These are phyloP conservation scores for Ecdyonurus torrentis DNA, from an alignment of 2,888 invertebrate species.

Conservation along the genomic window DNA sequence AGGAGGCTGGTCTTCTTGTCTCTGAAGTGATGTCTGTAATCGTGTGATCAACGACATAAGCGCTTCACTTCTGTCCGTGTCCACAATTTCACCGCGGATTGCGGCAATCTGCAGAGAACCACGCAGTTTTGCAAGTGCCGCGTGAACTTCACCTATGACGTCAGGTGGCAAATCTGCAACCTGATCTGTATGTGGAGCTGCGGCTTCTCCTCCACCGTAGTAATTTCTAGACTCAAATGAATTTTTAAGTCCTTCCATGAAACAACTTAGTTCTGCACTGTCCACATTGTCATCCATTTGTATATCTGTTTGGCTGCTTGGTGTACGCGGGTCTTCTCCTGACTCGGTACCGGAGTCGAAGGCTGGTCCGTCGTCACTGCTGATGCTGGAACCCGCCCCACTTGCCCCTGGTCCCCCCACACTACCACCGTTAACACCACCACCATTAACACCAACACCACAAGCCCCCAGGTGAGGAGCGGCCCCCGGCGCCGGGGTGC, in stretches of 20 bases:
- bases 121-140: conserved; percentile 19
- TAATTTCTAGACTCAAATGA: conserved; percentile 21
- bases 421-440: not conserved
- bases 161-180: conserved; percentile 17
- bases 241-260: conserved; percentile 17
- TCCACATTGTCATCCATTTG: conserved; percentile 7
- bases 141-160: conserved; percentile 18
- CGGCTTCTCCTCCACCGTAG: conserved; percentile 23
- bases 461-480: not conserved
- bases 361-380: conserved; percentile 21
- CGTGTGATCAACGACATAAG: conserved; percentile 51
- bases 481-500: not conserved
- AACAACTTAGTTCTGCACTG: conserved; percentile 16
- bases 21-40: conserved; percentile 38
- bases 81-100: conserved; percentile 31
- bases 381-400: conserved; percentile 14
- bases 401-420: too few relatives aligned
- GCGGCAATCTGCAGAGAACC: conserved; percentile 16
- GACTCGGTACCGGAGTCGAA: conserved; percentile 51
- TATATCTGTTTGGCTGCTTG: conserved; percentile 3
- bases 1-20: conserved; percentile 24
- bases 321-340: conserved; percentile 42
- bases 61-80: conserved; percentile 36
- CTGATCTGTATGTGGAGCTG: not conserved
- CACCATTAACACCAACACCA: not conserved